A percentile compares a stretch with the other conserved stretches of the same genome.
Conservation (phyloP, 2,113 vertebrate genomes). For the Clarias magur region DNA sequence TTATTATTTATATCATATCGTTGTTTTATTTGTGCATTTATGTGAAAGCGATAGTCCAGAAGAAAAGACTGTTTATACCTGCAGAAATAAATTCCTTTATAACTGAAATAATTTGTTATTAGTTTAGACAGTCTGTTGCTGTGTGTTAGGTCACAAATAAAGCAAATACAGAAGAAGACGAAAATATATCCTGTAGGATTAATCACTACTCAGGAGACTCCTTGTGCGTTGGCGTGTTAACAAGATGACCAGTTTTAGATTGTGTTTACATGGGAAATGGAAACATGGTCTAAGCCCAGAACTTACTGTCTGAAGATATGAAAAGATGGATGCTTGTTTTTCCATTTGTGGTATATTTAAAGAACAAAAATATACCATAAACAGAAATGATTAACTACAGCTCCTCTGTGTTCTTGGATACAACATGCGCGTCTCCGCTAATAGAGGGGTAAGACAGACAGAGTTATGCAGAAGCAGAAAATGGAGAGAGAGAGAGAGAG, state of each 20-base stretch:
- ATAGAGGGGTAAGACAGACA: constrained; percentile 61
- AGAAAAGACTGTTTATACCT: neutral
- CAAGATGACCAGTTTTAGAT: neutral
- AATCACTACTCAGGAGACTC: neutral
- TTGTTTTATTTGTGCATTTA: neutral
- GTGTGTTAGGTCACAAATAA: neutral
- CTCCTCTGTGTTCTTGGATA: constrained; percentile 44
- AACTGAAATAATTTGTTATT: neutral
- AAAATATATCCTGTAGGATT: neutral
- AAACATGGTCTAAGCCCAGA: neutral
- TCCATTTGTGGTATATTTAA: neutral
- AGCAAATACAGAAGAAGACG: neutral
- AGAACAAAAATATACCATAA: constrained; percentile 2
- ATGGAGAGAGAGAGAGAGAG: neutral
- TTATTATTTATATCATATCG: neutral
- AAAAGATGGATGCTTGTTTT: neutral
- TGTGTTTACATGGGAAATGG: neutral
- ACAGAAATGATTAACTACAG: neutral
- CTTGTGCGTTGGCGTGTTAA: neutral
- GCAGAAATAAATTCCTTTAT: neutral
- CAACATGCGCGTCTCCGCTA: neutral
- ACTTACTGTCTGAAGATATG: neutral
- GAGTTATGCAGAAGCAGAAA: constrained; percentile 59
- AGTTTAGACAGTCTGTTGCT: neutral
- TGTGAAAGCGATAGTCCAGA: no score